Evolutionary conservation across 2,797 vertebrate genomes (phyloP).

Genomic region (Chelonia mydas): DNA sequence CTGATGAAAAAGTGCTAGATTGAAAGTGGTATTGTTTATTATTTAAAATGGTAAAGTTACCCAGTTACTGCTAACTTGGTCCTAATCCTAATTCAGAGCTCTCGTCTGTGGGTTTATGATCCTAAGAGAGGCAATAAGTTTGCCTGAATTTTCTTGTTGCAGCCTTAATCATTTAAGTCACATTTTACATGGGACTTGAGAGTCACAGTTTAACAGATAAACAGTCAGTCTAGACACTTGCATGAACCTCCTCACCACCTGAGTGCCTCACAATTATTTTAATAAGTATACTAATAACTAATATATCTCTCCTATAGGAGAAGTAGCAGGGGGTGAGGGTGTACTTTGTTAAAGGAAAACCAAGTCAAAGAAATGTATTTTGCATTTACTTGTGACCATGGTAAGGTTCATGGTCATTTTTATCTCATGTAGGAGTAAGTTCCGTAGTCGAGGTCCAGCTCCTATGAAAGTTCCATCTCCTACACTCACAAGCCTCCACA

Average conservation of each 20-base stretch:
- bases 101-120: not conserved
- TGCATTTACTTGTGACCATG: not conserved
- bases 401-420: not conserved
- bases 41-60: not conserved
- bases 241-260: not conserved
- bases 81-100: not conserved
- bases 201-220: not conserved
- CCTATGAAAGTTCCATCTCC: not conserved
- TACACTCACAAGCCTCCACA: not conserved
- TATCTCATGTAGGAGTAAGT: not conserved
- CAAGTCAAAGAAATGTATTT: not conserved
- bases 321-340: too few relatives aligned
- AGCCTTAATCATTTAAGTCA: not conserved
- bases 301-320: not conserved
- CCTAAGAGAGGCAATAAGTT: not conserved
- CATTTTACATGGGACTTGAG: not conserved
- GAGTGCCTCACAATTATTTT: not conserved
- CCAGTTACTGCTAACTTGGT: not conserved
- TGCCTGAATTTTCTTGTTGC: not conserved
- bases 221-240: not conserved
- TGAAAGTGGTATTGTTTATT: not conserved
- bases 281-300: not conserved
- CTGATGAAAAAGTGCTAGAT: not conserved
- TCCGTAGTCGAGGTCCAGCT: not conserved
- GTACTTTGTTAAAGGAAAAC: not conserved